These are phyloP conservation scores for Isaurus tuberculatus DNA, from an alignment of 92 coral and sea anemone genomes.

Conservation along the genomic window DNA sequence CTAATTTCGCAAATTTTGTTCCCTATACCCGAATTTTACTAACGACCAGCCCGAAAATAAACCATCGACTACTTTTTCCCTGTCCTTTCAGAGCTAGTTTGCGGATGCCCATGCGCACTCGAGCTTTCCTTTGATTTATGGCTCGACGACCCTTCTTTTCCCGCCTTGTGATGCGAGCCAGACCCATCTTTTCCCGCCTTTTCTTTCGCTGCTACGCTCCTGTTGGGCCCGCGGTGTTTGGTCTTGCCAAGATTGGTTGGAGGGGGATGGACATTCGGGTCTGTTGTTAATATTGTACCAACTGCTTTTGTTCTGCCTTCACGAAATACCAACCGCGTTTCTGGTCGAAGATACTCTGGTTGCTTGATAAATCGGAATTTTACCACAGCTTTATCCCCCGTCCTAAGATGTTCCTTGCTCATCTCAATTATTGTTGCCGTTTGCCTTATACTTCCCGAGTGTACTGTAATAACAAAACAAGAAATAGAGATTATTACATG, in stretches of 20 bases:
- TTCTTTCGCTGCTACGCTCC: conserved; percentile 70
- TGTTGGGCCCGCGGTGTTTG: conserved; percentile 91
- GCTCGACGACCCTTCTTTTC: conserved; percentile 19
- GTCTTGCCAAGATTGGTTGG: conserved; percentile 84
- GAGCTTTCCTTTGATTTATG: conserved; percentile 37
- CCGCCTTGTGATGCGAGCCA: conserved; percentile 35
- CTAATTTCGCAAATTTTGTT: too few relatives aligned
- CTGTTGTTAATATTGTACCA: conserved; percentile 87
- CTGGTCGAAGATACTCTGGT: conserved; percentile 94
- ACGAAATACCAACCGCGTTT: conserved; percentile 96
- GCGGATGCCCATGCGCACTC: conserved; percentile 14
- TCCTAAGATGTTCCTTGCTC: conserved; percentile 89
- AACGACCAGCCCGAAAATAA: not conserved
- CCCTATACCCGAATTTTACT: too few relatives aligned
- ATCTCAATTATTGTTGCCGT: conserved; percentile 93
- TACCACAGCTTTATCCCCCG: conserved; percentile 95
- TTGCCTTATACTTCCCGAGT: conserved; percentile 95
- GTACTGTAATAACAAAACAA: conserved; percentile 67
- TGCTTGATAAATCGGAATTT: conserved; percentile 95
- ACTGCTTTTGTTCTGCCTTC: conserved; percentile 99
- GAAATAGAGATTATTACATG: too few relatives aligned
- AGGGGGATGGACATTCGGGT: conserved; percentile 89
- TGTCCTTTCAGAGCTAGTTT: conserved; percentile 34
- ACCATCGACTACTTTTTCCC: conserved; percentile 7
- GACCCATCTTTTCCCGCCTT: conserved; percentile 65